phyloP scores from a whole-genome alignment of 2,113 vertebrate genomes.

The Corvus cornix region DNA sequence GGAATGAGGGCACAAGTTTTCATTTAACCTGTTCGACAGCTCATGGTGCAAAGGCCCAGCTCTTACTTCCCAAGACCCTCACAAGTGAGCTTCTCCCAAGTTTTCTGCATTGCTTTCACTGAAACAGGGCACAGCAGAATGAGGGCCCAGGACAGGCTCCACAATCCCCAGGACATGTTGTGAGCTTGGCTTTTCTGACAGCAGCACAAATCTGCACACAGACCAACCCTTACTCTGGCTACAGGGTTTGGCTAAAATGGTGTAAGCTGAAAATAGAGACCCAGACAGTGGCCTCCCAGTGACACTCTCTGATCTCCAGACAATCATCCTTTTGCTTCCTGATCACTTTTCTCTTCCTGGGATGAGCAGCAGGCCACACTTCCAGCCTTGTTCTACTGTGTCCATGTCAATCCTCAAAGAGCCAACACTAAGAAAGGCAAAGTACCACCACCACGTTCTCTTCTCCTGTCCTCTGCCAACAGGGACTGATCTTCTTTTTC shows the following conservation, averaged over 20 bases:
- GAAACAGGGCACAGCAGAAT: not conserved
- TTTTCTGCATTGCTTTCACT: not conserved
- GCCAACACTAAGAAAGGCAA: not conserved
- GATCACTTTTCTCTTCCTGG: not conserved
- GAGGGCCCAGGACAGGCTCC: not conserved
- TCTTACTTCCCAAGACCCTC: not conserved
- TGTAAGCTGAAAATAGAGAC: not conserved
- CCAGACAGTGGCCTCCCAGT: not conserved
- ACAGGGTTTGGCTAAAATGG: not conserved
- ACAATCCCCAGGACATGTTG: not conserved
- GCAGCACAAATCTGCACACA: not conserved
- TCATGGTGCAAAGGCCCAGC: not conserved
- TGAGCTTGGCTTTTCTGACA: not conserved
- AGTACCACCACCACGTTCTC: not conserved
- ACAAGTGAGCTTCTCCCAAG: not conserved
- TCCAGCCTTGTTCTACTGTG: not conserved
- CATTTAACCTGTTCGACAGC: not conserved
- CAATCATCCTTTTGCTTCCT: not conserved
- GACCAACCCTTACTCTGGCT: not conserved
- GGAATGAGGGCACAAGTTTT: not conserved
- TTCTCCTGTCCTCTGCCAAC: not conserved
- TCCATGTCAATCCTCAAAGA: not conserved
- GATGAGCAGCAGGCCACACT: not conserved
- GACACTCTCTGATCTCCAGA: not conserved
- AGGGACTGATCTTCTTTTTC: not conserved